phyloP scores from a whole-genome alignment of 2,113 vertebrate species.

The Galemys pyrenaicus region DNA sequence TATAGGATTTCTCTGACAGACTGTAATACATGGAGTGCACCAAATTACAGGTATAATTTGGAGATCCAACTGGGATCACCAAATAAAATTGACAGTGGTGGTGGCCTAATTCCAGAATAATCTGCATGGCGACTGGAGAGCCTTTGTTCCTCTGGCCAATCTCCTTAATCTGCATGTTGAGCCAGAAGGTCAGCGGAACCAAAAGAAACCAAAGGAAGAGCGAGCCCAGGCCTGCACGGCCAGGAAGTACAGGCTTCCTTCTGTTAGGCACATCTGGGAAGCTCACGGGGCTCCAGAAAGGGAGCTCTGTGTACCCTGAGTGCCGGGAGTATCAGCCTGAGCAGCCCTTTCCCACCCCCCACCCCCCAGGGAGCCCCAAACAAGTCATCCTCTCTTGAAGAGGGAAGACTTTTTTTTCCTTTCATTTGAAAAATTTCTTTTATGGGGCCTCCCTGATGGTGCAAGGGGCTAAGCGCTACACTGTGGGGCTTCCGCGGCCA shows the following conservation, averaged over 20 bases:
- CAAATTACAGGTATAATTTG: conserved; percentile 78
- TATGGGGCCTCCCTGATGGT: too few relatives aligned
- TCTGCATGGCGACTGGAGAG: conserved; percentile 4
- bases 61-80: conserved; percentile 71
- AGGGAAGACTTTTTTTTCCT: not conserved
- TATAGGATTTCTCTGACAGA: conserved; percentile 78
- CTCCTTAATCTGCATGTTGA: not conserved
- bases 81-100: conserved; percentile 72
- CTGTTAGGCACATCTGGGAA: not conserved
- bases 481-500: too few relatives aligned
- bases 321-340: not conserved
- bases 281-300: not conserved
- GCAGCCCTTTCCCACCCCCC: not conserved
- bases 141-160: not conserved
- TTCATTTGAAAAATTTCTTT: not conserved
- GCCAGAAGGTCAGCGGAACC: not conserved
- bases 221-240: not conserved
- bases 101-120: conserved; percentile 65
- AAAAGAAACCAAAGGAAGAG: not conserved
- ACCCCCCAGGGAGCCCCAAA: not conserved
- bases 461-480: too few relatives aligned
- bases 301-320: too few relatives aligned
- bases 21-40: conserved; percentile 59
- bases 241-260: not conserved
- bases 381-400: not conserved